Evolutionary conservation across 2,797 vertebrate genomes (phyloP).

Genomic region (Channa striata): DNA sequence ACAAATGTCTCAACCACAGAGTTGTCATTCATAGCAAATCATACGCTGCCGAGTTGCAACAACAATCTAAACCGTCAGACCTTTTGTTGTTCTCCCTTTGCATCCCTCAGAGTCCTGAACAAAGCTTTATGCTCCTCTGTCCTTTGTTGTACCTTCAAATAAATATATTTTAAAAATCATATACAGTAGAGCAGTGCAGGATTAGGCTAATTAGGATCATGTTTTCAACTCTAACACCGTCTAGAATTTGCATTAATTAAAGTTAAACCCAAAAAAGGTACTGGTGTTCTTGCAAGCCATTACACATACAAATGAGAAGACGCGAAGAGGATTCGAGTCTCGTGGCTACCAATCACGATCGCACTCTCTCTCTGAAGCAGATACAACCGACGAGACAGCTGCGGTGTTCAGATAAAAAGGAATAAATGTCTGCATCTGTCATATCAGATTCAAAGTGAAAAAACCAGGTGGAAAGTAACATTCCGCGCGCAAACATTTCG

Average conservation of each 20-base stretch:
- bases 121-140: not conserved
- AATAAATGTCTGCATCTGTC: constrained; percentile 52
- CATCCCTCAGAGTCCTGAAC: not conserved
- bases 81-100: not conserved
- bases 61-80: constrained; percentile 5
- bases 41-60: constrained; percentile 2
- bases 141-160: not conserved
- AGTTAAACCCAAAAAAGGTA: too few relatives aligned
- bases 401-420: constrained; percentile 49
- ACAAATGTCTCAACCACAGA: constrained; percentile 26
- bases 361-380: constrained; percentile 17
- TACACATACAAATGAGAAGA: constrained; percentile 24
- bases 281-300: constrained; percentile 14
- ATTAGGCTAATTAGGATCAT: constrained; percentile 6
- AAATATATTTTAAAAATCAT: constrained; percentile 9
- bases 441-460: constrained; percentile 52
- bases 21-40: constrained; percentile 26
- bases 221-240: not conserved
- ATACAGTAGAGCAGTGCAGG: not conserved
- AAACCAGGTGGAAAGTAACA: not conserved
- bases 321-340: constrained; percentile 25
- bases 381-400: constrained; percentile 33
- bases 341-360: constrained; percentile 25
- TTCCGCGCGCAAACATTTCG: constrained; percentile 49
- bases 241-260: too few relatives aligned